Base-by-base conservation (phyloP, 2,113 vertebrate species). In the Tapirus terrestris region DNA sequence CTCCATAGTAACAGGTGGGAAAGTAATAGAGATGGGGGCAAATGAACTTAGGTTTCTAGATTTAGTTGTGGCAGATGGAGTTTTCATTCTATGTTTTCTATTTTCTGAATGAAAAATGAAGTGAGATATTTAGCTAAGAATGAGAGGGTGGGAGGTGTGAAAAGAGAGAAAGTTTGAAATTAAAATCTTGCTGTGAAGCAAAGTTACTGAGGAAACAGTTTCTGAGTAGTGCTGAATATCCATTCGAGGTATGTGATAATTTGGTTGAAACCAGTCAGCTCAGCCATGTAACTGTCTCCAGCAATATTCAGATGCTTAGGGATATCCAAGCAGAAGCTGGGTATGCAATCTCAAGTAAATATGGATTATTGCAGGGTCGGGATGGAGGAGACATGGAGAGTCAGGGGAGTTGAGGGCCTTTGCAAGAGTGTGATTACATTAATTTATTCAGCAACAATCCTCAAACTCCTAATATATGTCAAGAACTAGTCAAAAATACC, bases 21-120 rank as follows among this genome's bases (percentile, higher is more conserved):
- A 56, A 18, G 25, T 48, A 87, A 48, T 29, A 80, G 68, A 43
- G 53, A 84, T 18, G 58, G 33, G 51, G 83, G 73, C 56, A 87
- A 92, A 89, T 31, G n/a, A 91, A 87, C 72, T 90, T 75, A 29
- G 27, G 76, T 94, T 94, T 95, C 94, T 90, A 43, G 75, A 97
- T 98, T 98, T 97, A 97, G 89, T 89, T 68, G 63, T 94, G 53
- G 92, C 97, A 98, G 96, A 98, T 97, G 95, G 95, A 88, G 94
- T 95, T 98, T 98, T 96, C 90, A 96, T 97, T 97, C 94, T 89
- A 61, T 96, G 82, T 96, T 98, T 98, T 96, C 96, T 96, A 96
- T 96, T 97, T 98, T 97, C 98, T 98, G 96, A 97, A 97, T 98
- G 97, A 98, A 98, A 97, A 93, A 96, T 89, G 73, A 97, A 97